Evolutionary conservation across 2,113 vertebrate genomes (phyloP).

Genomic region (Anolis carolinensis): DNA sequence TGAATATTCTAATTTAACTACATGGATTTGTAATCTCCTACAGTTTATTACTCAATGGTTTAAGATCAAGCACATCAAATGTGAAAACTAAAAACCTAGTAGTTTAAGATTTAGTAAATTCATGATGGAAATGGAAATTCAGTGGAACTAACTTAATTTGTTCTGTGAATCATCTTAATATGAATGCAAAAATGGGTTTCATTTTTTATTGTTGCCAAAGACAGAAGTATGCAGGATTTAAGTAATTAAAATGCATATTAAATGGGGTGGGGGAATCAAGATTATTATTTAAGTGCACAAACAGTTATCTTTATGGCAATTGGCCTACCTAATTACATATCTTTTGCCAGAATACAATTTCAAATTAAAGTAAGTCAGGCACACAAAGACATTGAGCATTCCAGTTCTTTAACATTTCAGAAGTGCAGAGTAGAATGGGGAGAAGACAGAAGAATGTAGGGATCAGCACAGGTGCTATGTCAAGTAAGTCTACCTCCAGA

Average conservation of each 20-base stretch:
- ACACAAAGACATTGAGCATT: constrained; percentile 27
- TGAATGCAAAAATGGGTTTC: constrained; percentile 63
- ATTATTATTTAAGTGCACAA: constrained; percentile 45
- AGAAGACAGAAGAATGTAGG: no score
- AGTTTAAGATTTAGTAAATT: constrained; percentile 70
- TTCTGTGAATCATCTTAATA: constrained; percentile 53
- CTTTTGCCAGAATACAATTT: constrained; percentile 34
- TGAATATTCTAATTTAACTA: constrained; percentile 72
- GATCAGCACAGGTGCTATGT: no score
- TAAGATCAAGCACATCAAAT: constrained; percentile 69
- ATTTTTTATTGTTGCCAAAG: constrained; percentile 63
- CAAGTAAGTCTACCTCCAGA: no score
- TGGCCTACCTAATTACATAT: constrained; percentile 34
- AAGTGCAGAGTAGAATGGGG: no score
- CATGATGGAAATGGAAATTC: constrained; percentile 67
- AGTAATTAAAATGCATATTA: constrained; percentile 63
- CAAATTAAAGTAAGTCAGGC: constrained; percentile 54
- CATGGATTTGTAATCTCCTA: constrained; percentile 58
- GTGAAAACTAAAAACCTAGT: constrained; percentile 67
- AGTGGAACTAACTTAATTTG: constrained; percentile 64
- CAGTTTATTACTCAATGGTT: constrained; percentile 66
- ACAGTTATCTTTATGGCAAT: constrained; percentile 46
- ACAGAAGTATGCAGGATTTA: constrained; percentile 61
- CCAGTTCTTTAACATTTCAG: no score
- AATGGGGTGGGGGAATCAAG: constrained; percentile 44